phyloP scores from a whole-genome alignment of 1,140 invertebrate species.

The Zeugodacus cucurbitae region DNA sequence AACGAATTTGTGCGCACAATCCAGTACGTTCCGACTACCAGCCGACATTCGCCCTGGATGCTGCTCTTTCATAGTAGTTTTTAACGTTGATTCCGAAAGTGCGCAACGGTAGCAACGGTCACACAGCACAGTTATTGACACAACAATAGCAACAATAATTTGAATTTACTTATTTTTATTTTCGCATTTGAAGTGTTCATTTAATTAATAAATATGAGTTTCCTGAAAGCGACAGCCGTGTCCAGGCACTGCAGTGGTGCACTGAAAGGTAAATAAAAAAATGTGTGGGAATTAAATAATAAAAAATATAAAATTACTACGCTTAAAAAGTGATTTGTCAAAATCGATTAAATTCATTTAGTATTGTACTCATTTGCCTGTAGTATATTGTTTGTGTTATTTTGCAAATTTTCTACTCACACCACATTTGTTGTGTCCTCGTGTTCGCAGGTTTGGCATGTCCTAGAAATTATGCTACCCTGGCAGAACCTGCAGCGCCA shows the following conservation, averaged over 20 bases:
- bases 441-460: conserved; percentile 4
- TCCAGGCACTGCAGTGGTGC: background rate
- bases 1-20: conserved; percentile 26
- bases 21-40: background rate
- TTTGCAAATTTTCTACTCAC: background rate
- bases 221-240: background rate
- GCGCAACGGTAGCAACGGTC: background rate
- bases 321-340: background rate
- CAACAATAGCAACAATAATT: background rate
- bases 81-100: conserved; percentile 29
- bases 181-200: background rate
- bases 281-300: background rate
- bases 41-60: conserved; percentile 9
- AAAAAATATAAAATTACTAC: background rate
- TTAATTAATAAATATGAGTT: conserved; percentile 28
- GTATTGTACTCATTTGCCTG: background rate
- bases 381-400: background rate
- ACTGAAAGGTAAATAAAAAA: background rate
- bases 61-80: conserved; percentile 10
- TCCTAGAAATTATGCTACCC: conserved; percentile 43
- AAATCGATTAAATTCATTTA: conserved; percentile 3
- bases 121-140: background rate
- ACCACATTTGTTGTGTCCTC: background rate
- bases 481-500: conserved; percentile 73
- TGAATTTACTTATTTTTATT: background rate